Evolutionary conservation across 2,797 vertebrate species (phyloP).

Genomic region (Microctenopoma stevenorrisi): DNA sequence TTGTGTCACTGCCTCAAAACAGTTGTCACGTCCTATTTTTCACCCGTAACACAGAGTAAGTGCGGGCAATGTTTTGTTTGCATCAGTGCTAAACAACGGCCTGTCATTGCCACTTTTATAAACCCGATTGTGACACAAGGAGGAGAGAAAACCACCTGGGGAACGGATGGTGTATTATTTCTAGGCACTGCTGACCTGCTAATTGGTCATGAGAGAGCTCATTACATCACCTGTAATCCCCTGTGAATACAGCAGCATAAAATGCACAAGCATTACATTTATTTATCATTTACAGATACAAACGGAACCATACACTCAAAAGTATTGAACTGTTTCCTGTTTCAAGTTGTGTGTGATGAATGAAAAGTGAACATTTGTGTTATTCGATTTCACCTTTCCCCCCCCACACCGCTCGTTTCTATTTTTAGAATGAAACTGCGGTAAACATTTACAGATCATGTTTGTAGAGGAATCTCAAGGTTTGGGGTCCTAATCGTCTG

Average conservation of each 20-base stretch:
- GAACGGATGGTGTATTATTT: not conserved
- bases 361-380: not conserved
- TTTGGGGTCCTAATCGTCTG: not conserved
- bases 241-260: not conserved
- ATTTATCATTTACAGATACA: not conserved
- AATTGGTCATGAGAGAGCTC: slow-evolving; percentile 35
- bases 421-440: not conserved
- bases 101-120: not conserved
- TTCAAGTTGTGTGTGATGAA: not conserved
- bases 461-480: not conserved
- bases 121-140: not conserved
- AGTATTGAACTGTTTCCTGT: too few relatives aligned
- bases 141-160: too few relatives aligned
- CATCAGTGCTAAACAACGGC: not conserved
- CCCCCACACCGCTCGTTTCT: not conserved
- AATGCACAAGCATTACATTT: not conserved
- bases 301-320: not conserved
- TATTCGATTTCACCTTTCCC: not conserved
- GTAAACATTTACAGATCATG: not conserved
- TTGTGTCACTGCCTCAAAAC: too few relatives aligned
- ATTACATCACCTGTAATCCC: not conserved
- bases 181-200: not conserved
- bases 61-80: not conserved
- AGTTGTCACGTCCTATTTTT: too few relatives aligned
- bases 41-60: too few relatives aligned